These are phyloP conservation scores for Reinhardtius hippoglossoides DNA, from an alignment of 2,113 vertebrate species.

Conservation along the genomic window DNA sequence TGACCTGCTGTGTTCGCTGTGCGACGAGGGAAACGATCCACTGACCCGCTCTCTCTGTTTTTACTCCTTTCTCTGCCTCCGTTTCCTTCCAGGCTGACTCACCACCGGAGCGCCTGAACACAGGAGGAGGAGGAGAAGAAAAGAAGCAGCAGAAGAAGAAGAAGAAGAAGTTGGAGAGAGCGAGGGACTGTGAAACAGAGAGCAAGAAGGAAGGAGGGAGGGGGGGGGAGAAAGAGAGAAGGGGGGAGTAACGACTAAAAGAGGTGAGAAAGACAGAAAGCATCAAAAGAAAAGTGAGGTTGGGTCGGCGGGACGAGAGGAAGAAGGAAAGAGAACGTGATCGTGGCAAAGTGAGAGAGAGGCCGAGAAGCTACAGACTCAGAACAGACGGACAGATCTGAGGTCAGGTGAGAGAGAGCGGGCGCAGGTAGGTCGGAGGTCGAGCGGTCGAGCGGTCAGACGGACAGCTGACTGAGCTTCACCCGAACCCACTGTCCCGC, in stretches of 20 bases:
- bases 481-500: conserved; percentile 28
- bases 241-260: background rate
- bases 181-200: conserved; percentile 11
- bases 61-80: conserved; percentile 64
- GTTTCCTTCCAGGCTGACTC: conserved; percentile 83
- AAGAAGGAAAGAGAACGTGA: conserved; percentile 54
- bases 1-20: conserved; percentile 17
- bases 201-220: conserved; percentile 22
- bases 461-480: conserved; percentile 19
- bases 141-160: conserved; percentile 35
- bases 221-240: background rate
- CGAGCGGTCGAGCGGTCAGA: conserved; percentile 21
- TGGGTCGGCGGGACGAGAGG: conserved; percentile 21
- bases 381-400: background rate
- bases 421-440: conserved; percentile 45
- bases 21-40: conserved; percentile 62
- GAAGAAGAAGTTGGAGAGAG: conserved; percentile 34
- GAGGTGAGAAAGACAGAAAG: background rate
- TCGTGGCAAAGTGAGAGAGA: conserved; percentile 13
- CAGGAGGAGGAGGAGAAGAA: conserved; percentile 37
- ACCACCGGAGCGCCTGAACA: conserved; percentile 59
- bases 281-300: conserved; percentile 13
- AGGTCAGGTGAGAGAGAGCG: conserved; percentile 35
- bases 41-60: conserved; percentile 54
- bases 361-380: background rate